These are phyloP conservation scores for Spizaetus ornatus DNA, from an alignment of 2,113 vertebrate species.

Conservation along the genomic window DNA sequence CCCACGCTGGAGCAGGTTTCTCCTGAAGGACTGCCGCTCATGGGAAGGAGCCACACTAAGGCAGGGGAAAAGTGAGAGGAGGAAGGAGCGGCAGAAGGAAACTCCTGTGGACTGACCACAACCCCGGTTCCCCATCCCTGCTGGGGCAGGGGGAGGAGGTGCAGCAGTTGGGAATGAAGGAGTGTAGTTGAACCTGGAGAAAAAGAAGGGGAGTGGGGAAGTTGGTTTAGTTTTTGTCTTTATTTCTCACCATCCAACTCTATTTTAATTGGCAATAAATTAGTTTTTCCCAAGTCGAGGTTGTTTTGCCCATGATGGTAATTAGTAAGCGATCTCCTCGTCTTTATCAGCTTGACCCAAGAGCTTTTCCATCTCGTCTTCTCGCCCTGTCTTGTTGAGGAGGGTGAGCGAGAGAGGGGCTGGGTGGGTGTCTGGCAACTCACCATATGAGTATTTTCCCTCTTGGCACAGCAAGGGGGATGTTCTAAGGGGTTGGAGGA, in stretches of 20 bases:
- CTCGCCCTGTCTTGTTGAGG: neutral
- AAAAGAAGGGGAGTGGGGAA: neutral
- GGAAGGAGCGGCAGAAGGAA: neutral
- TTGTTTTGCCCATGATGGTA: neutral
- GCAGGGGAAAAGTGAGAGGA: neutral
- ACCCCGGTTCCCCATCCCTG: neutral
- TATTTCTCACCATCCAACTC: neutral
- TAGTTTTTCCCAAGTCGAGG: neutral
- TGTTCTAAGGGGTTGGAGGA: neutral
- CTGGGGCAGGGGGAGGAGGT: neutral
- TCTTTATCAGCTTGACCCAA: neutral
- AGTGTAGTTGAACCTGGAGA: neutral
- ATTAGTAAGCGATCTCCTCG: neutral
- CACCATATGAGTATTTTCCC: neutral
- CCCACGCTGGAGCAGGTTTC: neutral
- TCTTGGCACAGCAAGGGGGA: neutral
- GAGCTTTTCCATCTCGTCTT: neutral
- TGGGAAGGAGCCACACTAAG: neutral
- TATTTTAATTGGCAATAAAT: neutral
- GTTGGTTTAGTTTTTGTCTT: neutral
- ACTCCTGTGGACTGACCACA: no score
- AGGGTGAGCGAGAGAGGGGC: neutral
- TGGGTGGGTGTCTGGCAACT: neutral
- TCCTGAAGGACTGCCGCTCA: neutral
- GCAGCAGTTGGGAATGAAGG: neutral